Conservation (phyloP, 2,113 vertebrate species). For the Dissostichus mawsoni region DNA sequence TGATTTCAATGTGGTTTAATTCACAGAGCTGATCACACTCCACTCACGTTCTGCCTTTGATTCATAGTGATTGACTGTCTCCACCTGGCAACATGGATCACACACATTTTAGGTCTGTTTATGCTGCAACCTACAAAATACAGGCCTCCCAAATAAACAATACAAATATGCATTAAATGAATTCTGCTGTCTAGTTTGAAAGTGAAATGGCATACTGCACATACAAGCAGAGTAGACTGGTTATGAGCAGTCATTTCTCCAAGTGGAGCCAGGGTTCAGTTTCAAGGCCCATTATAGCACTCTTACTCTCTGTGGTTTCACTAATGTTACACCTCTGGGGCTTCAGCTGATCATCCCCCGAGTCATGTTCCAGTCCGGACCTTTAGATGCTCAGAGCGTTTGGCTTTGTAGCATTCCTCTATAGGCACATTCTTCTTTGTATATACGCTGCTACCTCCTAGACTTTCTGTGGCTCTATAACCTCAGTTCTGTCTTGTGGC, state of each 20-base stretch:
- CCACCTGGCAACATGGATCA: constrained; percentile 27
- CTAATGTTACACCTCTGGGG: constrained; percentile 38
- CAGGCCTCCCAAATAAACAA: constrained; percentile 30
- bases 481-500: background rate
- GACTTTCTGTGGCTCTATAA: background rate
- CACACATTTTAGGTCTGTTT: background rate
- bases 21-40: constrained; percentile 14
- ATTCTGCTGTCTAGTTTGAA: background rate
- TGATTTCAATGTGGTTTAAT: constrained; percentile 9
- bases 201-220: background rate
- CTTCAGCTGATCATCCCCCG: constrained; percentile 29
- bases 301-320: constrained; percentile 41
- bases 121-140: background rate
- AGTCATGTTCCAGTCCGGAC: constrained; percentile 18
- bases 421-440: constrained; percentile 3
- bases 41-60: constrained; percentile 9
- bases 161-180: background rate
- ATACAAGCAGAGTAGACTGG: constrained; percentile 2
- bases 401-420: constrained; percentile 25
- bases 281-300: constrained; percentile 38
- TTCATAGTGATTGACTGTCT: constrained; percentile 29
- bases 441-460: background rate
- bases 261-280: constrained; percentile 49
- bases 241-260: constrained; percentile 23
- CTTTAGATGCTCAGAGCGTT: constrained; percentile 17